Percentiles rank a stretch among this genome's conserved stretches.
Conservation (phyloP, 2,888 invertebrate genomes). For the Idaea dimidiata region DNA sequence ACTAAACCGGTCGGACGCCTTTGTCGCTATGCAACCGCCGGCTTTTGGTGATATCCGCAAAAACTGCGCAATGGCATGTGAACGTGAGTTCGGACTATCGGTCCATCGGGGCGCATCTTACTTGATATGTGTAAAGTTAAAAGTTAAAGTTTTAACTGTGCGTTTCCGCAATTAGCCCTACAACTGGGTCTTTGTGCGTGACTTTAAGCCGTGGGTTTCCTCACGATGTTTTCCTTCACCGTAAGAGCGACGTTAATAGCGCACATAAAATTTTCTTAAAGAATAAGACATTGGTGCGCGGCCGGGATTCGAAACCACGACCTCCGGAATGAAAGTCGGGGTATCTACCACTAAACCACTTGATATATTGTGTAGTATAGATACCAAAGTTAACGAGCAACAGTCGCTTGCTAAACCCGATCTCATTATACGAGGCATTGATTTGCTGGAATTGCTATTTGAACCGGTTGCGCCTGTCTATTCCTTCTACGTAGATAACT, state of each 20-base stretch:
- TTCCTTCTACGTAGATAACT: conserved; percentile 51
- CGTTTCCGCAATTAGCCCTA: too few relatives aligned
- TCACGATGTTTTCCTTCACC: too few relatives aligned
- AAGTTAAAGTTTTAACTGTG: too few relatives aligned
- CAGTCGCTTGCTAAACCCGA: conserved; percentile 50
- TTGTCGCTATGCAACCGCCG: conserved; percentile 65
- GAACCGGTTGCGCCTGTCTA: conserved; percentile 58
- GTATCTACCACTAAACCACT: too few relatives aligned
- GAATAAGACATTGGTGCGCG: too few relatives aligned
- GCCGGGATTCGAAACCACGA: too few relatives aligned
- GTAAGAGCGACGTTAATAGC: too few relatives aligned
- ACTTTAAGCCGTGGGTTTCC: too few relatives aligned
- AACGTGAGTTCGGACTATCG: conserved; percentile 47
- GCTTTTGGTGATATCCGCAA: conserved; percentile 78
- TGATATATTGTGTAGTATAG: too few relatives aligned
- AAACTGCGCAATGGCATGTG: conserved; percentile 70
- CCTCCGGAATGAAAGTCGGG: too few relatives aligned
- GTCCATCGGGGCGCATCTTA: conserved; percentile 40
- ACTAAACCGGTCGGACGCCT: conserved; percentile 76
- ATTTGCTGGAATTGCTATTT: conserved; percentile 57
- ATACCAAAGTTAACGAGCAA: conserved; percentile 48
- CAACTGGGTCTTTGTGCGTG: too few relatives aligned
- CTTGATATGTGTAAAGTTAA: conserved; percentile 53
- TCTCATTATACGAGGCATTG: conserved; percentile 59
- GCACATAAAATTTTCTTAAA: too few relatives aligned